phyloP scores from a whole-genome alignment of 2,888 invertebrate genomes.

The Noctua janthe region DNA sequence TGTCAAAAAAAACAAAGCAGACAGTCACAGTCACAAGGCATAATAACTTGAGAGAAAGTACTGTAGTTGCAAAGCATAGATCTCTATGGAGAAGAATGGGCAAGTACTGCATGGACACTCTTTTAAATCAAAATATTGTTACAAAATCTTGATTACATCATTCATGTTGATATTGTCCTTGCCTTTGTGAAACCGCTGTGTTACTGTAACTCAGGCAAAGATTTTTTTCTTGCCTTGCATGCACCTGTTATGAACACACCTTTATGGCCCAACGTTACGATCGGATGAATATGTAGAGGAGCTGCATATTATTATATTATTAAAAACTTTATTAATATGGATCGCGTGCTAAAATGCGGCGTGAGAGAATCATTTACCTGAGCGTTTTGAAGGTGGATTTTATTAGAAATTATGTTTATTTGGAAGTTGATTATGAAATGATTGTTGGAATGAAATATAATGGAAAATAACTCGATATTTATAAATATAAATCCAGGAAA shows the following conservation, averaged over 20 bases:
- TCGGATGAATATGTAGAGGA: constrained; percentile 4
- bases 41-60: too few species aligned
- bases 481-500: neutral
- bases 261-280: constrained; percentile 13
- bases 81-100: too few species aligned
- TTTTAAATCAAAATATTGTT: too few species aligned
- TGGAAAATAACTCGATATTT: neutral
- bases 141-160: too few species aligned
- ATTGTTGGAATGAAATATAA: neutral
- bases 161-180: too few species aligned
- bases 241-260: constrained; percentile 1
- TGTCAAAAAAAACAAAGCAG: too few species aligned
- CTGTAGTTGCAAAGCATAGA: too few species aligned
- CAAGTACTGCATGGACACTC: too few species aligned
- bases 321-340: constrained; percentile 17
- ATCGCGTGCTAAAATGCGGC: constrained; percentile 35
- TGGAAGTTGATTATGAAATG: neutral
- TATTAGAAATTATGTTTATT: constrained; percentile 16
- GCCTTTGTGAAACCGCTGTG: neutral
- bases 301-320: constrained; percentile 9
- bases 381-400: constrained; percentile 10
- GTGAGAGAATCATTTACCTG: constrained; percentile 16
- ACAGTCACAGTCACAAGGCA: too few species aligned
- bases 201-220: neutral
- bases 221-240: neutral